Evolutionary conservation across 2,888 invertebrate species (phyloP).

Genomic region (Cryptocephalus moraei): DNA sequence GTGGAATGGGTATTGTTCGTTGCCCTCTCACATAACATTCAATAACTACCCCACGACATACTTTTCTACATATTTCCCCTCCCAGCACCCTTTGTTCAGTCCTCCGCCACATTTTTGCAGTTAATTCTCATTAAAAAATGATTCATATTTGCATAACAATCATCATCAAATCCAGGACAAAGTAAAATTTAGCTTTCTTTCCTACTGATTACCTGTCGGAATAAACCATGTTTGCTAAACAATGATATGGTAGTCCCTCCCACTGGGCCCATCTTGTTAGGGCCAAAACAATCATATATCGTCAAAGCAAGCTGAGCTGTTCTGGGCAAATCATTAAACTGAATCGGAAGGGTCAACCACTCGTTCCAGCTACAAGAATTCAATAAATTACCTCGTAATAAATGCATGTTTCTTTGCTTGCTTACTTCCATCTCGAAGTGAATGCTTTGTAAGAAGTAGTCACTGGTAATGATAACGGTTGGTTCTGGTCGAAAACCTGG

Average conservation of each 20-base stretch:
- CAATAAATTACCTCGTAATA: background rate
- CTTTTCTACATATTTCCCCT: too few relatives aligned
- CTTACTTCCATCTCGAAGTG: conserved; percentile 82
- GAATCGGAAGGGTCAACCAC: conserved; percentile 85
- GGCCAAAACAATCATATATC: conserved; percentile 84
- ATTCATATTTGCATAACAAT: too few relatives aligned
- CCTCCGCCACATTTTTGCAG: too few relatives aligned
- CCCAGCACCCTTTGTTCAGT: too few relatives aligned
- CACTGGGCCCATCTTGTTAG: conserved; percentile 71
- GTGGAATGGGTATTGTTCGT: too few relatives aligned
- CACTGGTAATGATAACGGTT: conserved; percentile 75
- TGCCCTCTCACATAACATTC: too few relatives aligned
- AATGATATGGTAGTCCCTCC: conserved; percentile 89
- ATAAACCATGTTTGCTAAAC: conserved; percentile 90
- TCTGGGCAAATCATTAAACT: conserved; percentile 83
- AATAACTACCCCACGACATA: too few relatives aligned
- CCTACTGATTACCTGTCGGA: conserved; percentile 54
- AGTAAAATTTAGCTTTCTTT: too few relatives aligned
- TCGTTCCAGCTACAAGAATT: conserved; percentile 80
- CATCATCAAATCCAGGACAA: too few relatives aligned
- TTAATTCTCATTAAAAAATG: too few relatives aligned
- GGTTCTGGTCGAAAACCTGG: conserved; percentile 72
- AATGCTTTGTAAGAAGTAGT: conserved; percentile 89
- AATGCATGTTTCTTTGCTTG: background rate
- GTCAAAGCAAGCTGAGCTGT: conserved; percentile 80